phyloP scores from a whole-genome alignment of 2,113 vertebrate species.

The Protobothrops flavoviridis region DNA sequence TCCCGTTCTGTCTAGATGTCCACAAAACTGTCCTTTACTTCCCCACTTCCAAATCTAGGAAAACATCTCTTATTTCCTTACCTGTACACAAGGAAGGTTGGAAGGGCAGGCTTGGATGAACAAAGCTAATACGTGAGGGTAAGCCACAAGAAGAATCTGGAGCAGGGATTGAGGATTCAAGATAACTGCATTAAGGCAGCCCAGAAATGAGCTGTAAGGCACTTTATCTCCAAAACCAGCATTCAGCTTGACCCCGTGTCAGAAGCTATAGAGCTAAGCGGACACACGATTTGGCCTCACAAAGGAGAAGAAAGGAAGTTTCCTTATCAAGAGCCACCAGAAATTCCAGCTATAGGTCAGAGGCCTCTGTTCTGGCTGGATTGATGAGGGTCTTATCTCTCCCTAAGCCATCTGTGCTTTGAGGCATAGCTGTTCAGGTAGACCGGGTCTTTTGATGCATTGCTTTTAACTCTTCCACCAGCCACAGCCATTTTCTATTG shows the following conservation, averaged over 20 bases:
- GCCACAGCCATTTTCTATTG: not conserved
- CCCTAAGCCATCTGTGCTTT: not conserved
- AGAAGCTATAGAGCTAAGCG: not conserved
- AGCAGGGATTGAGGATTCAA: not conserved
- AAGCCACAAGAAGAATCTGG: not conserved
- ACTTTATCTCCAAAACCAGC: not conserved
- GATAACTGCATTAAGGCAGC: not conserved
- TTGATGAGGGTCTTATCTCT: not conserved
- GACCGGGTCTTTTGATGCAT: not conserved
- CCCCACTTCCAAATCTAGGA: not conserved
- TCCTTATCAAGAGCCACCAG: not conserved
- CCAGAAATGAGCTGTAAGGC: too few relatives aligned
- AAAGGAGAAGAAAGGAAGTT: not conserved
- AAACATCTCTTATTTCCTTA: not conserved
- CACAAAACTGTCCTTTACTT: not conserved
- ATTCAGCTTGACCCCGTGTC: not conserved
- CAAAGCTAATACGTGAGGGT: not conserved
- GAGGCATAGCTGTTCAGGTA: not conserved
- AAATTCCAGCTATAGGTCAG: not conserved
- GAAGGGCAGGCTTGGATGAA: not conserved
- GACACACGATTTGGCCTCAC: not conserved
- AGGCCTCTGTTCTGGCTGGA: not conserved
- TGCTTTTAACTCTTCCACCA: not conserved
- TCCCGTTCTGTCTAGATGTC: not conserved
- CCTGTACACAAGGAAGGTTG: not conserved